Evolutionary conservation across 2,797 vertebrate species (phyloP), one percentile per base, ranked within the genome.

Genomic region (Notoglanidium macrostoma): DNA sequence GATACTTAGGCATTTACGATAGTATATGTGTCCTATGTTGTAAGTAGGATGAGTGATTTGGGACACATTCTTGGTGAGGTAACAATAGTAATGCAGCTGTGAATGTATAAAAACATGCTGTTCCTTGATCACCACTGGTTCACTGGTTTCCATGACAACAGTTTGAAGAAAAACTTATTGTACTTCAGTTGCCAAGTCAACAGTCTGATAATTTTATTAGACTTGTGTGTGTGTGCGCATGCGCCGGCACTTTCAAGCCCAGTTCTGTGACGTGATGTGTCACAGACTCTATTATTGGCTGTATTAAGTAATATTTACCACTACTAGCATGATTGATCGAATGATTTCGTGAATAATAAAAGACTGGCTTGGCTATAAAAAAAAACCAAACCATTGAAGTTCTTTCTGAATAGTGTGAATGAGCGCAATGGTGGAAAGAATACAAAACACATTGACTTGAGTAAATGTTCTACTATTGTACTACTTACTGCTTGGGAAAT

Each of bases 101-200:
- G 6, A 61, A 63, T 46, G 32, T 14, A 46, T 81, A 23, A 63
- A 81, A n/a, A 82, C 40, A 19, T 65, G 40, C 79, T 70, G 29
- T 55, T 84, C 14, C n/a, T 51, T 57, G 8, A 61, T 65, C 40
- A 26, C 5, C 32, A 19, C 12, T 57, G 17, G 44, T 40, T 35
- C 51, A 40, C 67, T 57, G 21, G 49, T 84, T 72, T 84, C 83
- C 83, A 72, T 70, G 83, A 73, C 83, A 11, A 57, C 51, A 44
- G 51, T 44, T 82, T 29, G 7, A 12, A 82, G 35, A 19, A 32
- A 26, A 77, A 17, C 26, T 49, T 59, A 17, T 1, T 68, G 65
- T 46, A 51, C 26, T 51, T 17, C 44, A 32, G 11, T 54, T 83
- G 7, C 57, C 23, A 12, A 44, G 57, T 81, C 79, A 44, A 63